Conservation (phyloP, 2,888 invertebrate genomes). For the Volucella inflata region DNA sequence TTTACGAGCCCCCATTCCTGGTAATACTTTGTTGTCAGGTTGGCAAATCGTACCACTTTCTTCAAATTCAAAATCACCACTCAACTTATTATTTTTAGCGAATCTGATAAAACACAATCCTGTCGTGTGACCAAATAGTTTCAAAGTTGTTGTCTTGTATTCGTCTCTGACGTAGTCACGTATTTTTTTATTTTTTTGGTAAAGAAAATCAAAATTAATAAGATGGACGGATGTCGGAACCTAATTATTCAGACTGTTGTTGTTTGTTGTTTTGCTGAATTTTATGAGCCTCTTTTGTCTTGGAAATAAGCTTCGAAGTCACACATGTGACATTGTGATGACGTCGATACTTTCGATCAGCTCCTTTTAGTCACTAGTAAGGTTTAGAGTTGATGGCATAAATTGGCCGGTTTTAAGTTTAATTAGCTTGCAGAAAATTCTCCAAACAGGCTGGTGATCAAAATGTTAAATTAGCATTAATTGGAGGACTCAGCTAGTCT, state of each 20-base stretch:
- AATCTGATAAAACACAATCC: neutral
- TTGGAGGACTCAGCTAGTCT: neutral
- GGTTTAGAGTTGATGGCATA: neutral
- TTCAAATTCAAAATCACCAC: neutral
- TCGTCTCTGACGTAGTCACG: constrained; percentile 6
- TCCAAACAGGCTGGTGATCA: neutral
- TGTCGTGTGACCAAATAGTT: constrained; percentile 6
- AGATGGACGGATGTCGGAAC: neutral
- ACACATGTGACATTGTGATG: constrained; percentile 6
- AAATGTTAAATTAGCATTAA: neutral
- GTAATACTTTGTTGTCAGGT: neutral
- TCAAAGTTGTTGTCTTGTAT: constrained; percentile 16
- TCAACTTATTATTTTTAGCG: neutral
- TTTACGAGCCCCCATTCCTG: constrained; percentile 41
- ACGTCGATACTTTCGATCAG: neutral
- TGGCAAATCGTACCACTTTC: constrained; percentile 30
- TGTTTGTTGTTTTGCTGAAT: constrained; percentile 6
- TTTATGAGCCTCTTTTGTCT: neutral
- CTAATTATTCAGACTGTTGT: neutral
- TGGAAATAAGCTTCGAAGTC: too few species aligned
- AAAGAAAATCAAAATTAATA: constrained; percentile 14
- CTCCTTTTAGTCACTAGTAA: constrained; percentile 21
- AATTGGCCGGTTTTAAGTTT: constrained; percentile 4
- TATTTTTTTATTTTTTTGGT: neutral
- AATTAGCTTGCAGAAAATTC: neutral